Percentiles rank a stretch among this genome's conserved stretches.
Conservation (phyloP, 1,140 invertebrate genomes). For the Diploscapter pachys region DNA sequence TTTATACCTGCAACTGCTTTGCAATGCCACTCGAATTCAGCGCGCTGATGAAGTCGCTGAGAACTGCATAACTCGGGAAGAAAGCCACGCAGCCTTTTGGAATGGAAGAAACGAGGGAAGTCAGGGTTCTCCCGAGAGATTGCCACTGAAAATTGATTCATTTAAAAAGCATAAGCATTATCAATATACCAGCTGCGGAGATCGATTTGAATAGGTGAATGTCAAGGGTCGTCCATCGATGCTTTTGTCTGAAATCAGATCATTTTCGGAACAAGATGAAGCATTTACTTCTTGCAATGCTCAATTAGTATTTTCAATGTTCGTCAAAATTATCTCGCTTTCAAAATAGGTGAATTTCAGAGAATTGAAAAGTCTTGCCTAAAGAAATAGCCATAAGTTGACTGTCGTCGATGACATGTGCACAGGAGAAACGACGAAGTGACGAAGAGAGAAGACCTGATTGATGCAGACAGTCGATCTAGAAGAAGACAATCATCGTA, state of each 20-base stretch:
- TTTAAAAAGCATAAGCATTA: neutral
- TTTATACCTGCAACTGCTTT: slow-evolving; percentile 67
- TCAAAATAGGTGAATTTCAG: too few species aligned
- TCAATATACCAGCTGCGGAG: neutral
- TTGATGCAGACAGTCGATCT: slow-evolving; percentile 9
- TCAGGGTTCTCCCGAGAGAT: slow-evolving; percentile 66
- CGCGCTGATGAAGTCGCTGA: slow-evolving; percentile 67
- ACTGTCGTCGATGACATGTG: slow-evolving; percentile 57
- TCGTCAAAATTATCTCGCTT: too few species aligned
- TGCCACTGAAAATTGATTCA: neutral
- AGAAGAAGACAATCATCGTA: neutral
- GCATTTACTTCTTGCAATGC: too few species aligned
- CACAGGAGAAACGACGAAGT: slow-evolving; percentile 74
- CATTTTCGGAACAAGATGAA: too few species aligned
- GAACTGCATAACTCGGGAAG: slow-evolving; percentile 88
- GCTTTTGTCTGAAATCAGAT: slow-evolving; percentile 8
- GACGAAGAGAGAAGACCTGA: neutral
- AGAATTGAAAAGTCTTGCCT: slow-evolving; percentile 19
- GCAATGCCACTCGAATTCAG: slow-evolving; percentile 70
- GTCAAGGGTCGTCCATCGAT: slow-evolving; percentile 28
- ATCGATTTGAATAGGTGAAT: slow-evolving; percentile 11
- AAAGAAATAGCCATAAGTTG: slow-evolving; percentile 71
- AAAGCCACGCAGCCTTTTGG: slow-evolving; percentile 91
- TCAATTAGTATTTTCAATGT: too few species aligned
- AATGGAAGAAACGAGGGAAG: slow-evolving; percentile 75